These are phyloP conservation scores for Artemia sinica DNA, from an alignment of 2,888 invertebrate species.

Conservation along the genomic window DNA sequence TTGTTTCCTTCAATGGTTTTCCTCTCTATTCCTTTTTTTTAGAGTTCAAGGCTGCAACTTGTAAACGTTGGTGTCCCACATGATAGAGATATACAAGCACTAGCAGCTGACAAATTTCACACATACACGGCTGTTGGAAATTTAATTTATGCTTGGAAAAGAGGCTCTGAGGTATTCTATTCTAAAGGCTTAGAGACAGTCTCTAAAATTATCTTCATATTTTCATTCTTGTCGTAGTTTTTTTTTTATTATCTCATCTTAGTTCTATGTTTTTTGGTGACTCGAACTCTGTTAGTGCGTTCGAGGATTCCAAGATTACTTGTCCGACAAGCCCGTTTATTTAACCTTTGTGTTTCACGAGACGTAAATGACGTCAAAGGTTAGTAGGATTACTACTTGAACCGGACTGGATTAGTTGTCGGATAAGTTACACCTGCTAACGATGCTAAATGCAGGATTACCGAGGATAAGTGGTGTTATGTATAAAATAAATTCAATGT, in stretches of 20 bases:
- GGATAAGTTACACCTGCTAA: too few relatives aligned
- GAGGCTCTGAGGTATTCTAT: slow-evolving; percentile 48
- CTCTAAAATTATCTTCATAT: neutral
- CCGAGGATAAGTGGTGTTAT: too few relatives aligned
- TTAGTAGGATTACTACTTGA: too few relatives aligned
- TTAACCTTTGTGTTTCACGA: too few relatives aligned
- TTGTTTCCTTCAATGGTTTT: neutral
- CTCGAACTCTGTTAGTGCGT: too few relatives aligned
- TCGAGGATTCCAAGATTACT: too few relatives aligned
- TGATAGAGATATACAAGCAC: slow-evolving; percentile 55
- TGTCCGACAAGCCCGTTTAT: too few relatives aligned
- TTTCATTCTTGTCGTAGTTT: neutral
- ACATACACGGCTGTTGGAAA: slow-evolving; percentile 62
- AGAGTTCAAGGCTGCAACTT: slow-evolving; percentile 37
- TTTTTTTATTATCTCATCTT: neutral
- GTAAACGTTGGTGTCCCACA: slow-evolving; percentile 67
- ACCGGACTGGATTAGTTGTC: too few relatives aligned
- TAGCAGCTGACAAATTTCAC: slow-evolving; percentile 54
- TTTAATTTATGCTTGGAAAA: slow-evolving; percentile 64
- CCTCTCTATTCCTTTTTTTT: slow-evolving; percentile 25
- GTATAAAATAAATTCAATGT: too few relatives aligned
- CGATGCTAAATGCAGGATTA: too few relatives aligned
- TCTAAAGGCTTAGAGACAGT: slow-evolving; percentile 8
- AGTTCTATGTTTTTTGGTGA: neutral
- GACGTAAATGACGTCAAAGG: too few relatives aligned